Percentiles rank a stretch among this genome's conserved stretches.
Conservation (phyloP, 2,113 vertebrate genomes). For the Trichechus manatus region DNA sequence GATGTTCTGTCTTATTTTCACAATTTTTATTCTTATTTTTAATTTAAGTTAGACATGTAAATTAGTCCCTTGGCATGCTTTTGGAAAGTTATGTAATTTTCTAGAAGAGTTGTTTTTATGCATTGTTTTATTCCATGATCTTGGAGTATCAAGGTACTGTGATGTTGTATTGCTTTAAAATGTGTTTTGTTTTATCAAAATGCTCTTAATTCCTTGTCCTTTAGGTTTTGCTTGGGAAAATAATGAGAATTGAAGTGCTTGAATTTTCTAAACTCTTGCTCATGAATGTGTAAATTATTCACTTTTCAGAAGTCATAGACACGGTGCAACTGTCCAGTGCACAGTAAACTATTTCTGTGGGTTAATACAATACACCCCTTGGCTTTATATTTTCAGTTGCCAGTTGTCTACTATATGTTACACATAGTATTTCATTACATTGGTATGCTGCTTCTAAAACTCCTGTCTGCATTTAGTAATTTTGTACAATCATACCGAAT, state of each 20-base stretch:
- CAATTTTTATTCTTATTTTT: conserved; percentile 38
- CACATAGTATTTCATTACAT: neutral
- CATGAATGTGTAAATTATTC: neutral
- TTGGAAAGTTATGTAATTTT: conserved; percentile 19
- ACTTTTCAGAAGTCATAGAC: neutral
- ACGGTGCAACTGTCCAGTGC: neutral
- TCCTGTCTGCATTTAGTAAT: neutral
- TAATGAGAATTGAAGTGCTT: neutral
- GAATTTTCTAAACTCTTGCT: neutral
- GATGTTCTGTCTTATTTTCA: neutral
- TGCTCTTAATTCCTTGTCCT: neutral
- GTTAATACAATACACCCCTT: neutral
- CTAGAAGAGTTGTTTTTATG: conserved; percentile 11
- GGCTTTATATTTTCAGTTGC: neutral
- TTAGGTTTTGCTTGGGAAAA: neutral
- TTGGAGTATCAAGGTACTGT: neutral
- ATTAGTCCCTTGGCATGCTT: neutral
- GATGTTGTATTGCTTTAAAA: conserved; percentile 12
- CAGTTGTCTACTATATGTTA: neutral
- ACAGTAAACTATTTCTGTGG: neutral
- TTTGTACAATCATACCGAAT: neutral
- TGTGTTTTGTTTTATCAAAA: neutral
- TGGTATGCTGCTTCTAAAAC: neutral
- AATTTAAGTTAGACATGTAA: neutral
- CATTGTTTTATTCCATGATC: neutral